phyloP scores from a whole-genome alignment of 2,888 invertebrate species.

The Dryobota labecula region DNA sequence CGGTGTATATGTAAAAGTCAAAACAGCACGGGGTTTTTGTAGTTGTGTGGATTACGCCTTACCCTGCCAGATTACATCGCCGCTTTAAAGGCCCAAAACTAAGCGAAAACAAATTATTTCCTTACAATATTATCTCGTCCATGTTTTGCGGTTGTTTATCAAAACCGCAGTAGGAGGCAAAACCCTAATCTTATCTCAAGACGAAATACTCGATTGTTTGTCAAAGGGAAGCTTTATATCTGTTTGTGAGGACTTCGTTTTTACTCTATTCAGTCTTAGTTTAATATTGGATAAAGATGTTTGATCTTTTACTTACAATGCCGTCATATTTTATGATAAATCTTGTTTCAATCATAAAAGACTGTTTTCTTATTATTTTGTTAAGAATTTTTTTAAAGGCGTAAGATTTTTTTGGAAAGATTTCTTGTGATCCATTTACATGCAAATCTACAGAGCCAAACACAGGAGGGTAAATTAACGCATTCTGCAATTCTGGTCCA shows the following conservation, averaged over 20 bases:
- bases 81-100: conserved; percentile 43
- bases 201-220: conserved; percentile 66
- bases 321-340: conserved; percentile 41
- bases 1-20: no score
- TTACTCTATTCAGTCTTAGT: conserved; percentile 52
- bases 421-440: conserved; percentile 19
- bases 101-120: conserved; percentile 63
- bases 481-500: background rate
- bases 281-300: conserved; percentile 45
- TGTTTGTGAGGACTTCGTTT: conserved; percentile 53
- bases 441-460: conserved; percentile 25
- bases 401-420: background rate
- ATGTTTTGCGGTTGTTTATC: conserved; percentile 66
- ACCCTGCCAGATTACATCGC: conserved; percentile 29
- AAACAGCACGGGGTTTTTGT: background rate
- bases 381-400: conserved; percentile 21
- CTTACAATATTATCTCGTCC: conserved; percentile 60
- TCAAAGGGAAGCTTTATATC: conserved; percentile 62
- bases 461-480: background rate
- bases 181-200: conserved; percentile 62
- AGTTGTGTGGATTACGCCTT: conserved; percentile 3
- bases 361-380: conserved; percentile 33
- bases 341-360: conserved; percentile 50
- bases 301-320: conserved; percentile 52
- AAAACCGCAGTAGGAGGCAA: conserved; percentile 63